Percentiles rank a stretch among this genome's conserved stretches.
Conservation (phyloP, 2,888 invertebrate species). For the Athalia circularis region DNA sequence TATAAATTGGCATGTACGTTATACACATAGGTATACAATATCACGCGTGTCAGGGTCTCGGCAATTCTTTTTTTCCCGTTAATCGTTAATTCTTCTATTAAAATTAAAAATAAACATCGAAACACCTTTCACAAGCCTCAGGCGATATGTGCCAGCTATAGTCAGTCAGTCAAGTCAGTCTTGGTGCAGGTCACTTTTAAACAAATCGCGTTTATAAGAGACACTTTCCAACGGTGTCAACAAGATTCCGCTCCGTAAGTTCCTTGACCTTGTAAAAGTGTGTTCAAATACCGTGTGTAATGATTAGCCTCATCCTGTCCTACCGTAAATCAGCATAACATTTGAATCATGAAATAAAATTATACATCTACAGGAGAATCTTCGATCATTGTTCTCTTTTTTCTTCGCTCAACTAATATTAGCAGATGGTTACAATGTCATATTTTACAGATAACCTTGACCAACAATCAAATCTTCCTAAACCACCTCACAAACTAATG, state of each 20-base stretch:
- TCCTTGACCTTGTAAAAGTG: slow-evolving; percentile 1
- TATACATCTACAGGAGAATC: neutral
- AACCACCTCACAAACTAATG: no score
- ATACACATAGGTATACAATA: no score
- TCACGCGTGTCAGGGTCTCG: no score
- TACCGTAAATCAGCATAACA: neutral
- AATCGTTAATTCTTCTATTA: neutral
- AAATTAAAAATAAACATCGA: neutral
- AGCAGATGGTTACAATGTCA: no score
- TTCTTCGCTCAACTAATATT: no score
- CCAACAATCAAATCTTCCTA: no score
- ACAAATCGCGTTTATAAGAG: neutral
- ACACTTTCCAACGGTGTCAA: slow-evolving; percentile 5
- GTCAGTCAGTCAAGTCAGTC: neutral
- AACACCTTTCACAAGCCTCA: neutral
- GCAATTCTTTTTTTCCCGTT: neutral
- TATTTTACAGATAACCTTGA: no score
- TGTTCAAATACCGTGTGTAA: neutral
- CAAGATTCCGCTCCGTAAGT: slow-evolving; percentile 21
- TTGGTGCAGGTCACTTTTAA: neutral
- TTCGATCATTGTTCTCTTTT: neutral
- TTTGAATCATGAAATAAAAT: no score
- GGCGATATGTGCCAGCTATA: no score
- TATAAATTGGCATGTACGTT: no score
- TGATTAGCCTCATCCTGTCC: slow-evolving; percentile 4